Conservation (phyloP, 2,797 vertebrate genomes). For the Carcharodon carcharias region DNA sequence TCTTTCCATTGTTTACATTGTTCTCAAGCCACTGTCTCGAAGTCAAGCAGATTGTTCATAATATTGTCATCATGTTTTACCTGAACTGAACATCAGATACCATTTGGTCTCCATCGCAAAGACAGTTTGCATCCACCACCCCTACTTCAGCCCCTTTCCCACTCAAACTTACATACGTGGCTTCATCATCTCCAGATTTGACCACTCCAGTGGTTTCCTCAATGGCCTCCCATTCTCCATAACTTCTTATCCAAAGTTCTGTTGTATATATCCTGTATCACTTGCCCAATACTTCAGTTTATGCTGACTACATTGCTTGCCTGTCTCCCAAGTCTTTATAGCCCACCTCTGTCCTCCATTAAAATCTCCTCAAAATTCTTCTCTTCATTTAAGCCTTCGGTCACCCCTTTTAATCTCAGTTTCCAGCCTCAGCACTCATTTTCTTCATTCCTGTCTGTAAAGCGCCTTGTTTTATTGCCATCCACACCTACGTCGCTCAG, state of each 20-base stretch:
- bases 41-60: not conserved
- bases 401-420: not conserved
- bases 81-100: not conserved
- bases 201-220: not conserved
- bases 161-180: not conserved
- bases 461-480: not conserved
- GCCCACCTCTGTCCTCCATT: not conserved
- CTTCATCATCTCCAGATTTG: not conserved
- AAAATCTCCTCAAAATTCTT: not conserved
- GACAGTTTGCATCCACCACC: not conserved
- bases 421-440: not conserved
- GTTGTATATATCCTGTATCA: not conserved
- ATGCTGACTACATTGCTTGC: not conserved
- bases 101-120: not conserved
- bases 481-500: not conserved
- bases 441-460: not conserved
- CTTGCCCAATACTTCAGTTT: not conserved
- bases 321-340: not conserved
- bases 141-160: not conserved
- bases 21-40: not conserved
- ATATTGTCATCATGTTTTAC: not conserved
- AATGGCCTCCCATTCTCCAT: not conserved
- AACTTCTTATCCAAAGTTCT: not conserved
- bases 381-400: not conserved
- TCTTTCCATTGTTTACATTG: not conserved